phyloP scores from a whole-genome alignment of 2,113 vertebrate species.

The Sinocyclocheilus anshuiensis region DNA sequence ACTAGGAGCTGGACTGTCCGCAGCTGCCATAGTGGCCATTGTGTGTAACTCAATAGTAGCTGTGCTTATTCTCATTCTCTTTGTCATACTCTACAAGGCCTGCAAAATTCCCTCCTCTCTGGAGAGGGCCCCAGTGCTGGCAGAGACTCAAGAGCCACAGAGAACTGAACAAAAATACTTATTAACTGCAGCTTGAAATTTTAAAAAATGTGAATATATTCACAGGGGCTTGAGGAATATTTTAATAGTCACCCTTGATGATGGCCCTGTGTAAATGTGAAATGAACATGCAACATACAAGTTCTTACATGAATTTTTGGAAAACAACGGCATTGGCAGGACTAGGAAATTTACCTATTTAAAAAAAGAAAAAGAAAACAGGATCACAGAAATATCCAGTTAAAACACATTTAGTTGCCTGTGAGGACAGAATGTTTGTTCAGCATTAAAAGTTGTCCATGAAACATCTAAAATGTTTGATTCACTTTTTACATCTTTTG shows the following conservation, averaged over 20 bases:
- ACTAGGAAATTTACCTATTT: not conserved
- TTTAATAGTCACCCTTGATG: not conserved
- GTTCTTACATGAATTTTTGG: not conserved
- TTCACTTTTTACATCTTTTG: not conserved
- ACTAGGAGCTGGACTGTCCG: conserved; percentile 69
- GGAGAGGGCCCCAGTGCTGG: conserved; percentile 62
- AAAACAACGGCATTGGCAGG: not conserved
- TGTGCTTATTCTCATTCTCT: conserved; percentile 75
- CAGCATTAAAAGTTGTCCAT: not conserved
- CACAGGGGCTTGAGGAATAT: not conserved
- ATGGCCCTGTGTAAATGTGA: not conserved
- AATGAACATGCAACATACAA: not conserved
- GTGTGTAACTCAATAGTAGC: conserved; percentile 75
- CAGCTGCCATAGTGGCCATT: conserved; percentile 75
- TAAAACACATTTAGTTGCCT: not conserved
- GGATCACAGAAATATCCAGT: not conserved
- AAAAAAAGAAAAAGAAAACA: not conserved
- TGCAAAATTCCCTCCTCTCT: conserved; percentile 77
- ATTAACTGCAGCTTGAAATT: conserved; percentile 64
- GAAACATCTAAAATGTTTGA: not conserved
- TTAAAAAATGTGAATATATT: not conserved
- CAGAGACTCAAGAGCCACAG: conserved; percentile 50
- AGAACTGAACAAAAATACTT: conserved; percentile 72
- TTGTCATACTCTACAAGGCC: conserved; percentile 78
- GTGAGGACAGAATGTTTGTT: not conserved